A percentile compares a stretch with the other conserved stretches of the same genome.
These are phyloP conservation scores for Chlamydotis undulata DNA, from an alignment of 2,113 vertebrate genomes.

Conservation along the genomic window DNA sequence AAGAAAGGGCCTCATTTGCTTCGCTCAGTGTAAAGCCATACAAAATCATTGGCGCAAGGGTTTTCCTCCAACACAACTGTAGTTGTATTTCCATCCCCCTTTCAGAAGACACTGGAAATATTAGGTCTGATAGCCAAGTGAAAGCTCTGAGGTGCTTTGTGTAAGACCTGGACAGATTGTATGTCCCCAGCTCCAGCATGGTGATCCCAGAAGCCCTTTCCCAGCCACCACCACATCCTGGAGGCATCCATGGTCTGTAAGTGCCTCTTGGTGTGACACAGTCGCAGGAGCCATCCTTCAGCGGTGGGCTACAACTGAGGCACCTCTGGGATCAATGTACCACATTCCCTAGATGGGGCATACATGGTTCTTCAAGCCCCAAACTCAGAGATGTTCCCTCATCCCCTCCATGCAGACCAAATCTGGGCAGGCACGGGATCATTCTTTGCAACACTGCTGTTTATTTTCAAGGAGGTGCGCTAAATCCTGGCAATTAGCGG, in stretches of 20 bases:
- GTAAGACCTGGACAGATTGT: background rate
- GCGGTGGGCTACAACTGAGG: background rate
- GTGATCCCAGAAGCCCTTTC: background rate
- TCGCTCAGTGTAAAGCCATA: background rate
- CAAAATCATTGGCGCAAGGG: background rate
- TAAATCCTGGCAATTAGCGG: slow-evolving; percentile 11
- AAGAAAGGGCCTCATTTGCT: background rate
- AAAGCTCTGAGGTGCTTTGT: background rate
- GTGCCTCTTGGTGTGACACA: background rate
- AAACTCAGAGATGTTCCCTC: background rate
- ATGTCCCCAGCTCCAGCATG: background rate
- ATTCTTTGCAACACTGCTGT: background rate
- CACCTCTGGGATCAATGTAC: accelerated
- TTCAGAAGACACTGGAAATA: background rate
- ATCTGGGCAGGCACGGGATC: background rate
- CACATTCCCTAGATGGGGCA: background rate
- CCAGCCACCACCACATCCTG: background rate
- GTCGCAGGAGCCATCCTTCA: background rate
- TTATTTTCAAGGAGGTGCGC: background rate
- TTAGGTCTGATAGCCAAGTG: background rate
- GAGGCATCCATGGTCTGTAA: background rate
- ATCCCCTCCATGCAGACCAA: background rate
- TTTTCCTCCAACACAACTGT: background rate
- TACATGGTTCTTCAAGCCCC: background rate
- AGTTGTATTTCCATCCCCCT: background rate